Percentiles rank a stretch among this genome's conserved stretches.
Conservation (phyloP, 2,113 vertebrate species). For the Emydura subglobosa region DNA sequence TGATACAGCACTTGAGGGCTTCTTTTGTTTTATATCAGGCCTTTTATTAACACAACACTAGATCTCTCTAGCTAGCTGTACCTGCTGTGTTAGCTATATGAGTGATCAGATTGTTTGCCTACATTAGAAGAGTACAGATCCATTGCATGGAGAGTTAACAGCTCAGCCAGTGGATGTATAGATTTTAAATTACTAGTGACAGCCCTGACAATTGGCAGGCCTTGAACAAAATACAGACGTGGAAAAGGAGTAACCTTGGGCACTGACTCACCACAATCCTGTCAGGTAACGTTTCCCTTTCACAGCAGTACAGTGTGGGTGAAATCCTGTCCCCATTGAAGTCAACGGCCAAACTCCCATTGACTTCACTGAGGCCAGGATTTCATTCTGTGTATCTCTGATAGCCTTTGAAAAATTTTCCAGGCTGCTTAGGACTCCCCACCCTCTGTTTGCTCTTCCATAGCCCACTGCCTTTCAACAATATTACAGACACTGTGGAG, state of each 20-base stretch:
- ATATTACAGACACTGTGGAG: not conserved
- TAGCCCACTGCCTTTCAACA: not conserved
- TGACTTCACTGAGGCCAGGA: not conserved
- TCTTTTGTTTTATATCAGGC: slow-evolving; percentile 30
- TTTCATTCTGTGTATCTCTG: not conserved
- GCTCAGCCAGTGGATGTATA: not conserved
- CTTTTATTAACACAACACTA: not conserved
- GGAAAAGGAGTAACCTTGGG: not conserved
- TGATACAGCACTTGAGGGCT: slow-evolving; percentile 10
- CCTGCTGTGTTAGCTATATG: not conserved
- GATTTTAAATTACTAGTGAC: not conserved
- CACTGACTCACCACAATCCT: not conserved
- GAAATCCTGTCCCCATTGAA: not conserved
- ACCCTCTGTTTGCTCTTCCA: not conserved
- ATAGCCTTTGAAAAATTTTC: not conserved
- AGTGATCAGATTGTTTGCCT: not conserved
- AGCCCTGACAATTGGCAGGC: not conserved
- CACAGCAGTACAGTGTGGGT: not conserved
- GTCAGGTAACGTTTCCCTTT: not conserved
- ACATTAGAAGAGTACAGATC: not conserved
- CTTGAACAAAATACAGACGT: not conserved
- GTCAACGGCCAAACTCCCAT: not conserved
- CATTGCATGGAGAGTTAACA: not conserved
- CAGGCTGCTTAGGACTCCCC: rapidly evolving
- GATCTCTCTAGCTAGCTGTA: not conserved